These are phyloP conservation scores for Buathra laborator DNA, from an alignment of 2,888 invertebrate species.

Conservation along the genomic window DNA sequence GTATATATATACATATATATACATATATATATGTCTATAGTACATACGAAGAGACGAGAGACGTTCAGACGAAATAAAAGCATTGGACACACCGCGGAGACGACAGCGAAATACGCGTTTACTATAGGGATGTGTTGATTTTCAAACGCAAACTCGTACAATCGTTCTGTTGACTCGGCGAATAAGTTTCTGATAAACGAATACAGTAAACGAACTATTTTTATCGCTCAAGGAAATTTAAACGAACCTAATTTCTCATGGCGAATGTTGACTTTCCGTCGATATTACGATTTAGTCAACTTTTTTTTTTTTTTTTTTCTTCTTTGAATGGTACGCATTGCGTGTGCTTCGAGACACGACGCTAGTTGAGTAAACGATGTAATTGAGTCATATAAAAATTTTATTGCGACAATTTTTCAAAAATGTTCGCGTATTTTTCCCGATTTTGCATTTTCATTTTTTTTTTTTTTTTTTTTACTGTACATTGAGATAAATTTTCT, in stretches of 20 bases:
- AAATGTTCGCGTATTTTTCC: no score
- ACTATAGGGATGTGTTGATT: slow-evolving; percentile 8
- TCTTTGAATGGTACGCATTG: no score
- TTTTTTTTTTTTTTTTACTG: no score
- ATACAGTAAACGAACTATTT: neutral
- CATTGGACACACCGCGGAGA: slow-evolving; percentile 28
- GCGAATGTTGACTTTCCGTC: neutral
- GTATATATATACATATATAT: neutral
- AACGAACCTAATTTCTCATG: neutral
- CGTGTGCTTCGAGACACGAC: no score
- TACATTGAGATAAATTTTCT: no score
- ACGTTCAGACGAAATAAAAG: slow-evolving; percentile 40
- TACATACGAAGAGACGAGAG: slow-evolving; percentile 14
- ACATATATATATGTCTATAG: neutral
- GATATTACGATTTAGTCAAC: neutral
- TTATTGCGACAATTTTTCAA: no score
- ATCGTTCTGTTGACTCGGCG: neutral
- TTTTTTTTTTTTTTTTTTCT: neutral
- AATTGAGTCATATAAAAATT: no score
- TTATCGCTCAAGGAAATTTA: neutral
- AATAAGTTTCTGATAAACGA: neutral
- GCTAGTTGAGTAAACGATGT: no score
- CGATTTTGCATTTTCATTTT: no score
- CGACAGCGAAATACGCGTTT: slow-evolving; percentile 56
- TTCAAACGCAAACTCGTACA: neutral